Base-by-base conservation (phyloP, 2,888 invertebrate genomes). In the Patella depressa region DNA sequence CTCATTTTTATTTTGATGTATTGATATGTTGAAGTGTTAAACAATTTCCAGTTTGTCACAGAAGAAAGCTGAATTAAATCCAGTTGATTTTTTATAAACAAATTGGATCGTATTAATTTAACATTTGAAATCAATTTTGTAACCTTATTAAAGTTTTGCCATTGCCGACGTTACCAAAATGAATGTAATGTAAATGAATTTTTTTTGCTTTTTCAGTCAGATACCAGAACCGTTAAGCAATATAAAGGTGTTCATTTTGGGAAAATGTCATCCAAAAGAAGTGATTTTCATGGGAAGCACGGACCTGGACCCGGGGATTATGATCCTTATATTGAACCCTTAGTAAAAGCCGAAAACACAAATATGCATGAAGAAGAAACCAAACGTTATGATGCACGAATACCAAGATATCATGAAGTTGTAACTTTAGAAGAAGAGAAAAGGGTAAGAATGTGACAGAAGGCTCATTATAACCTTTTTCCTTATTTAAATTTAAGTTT, bases 241-340 rank as follows among this genome's bases (percentile, higher is more conserved):
- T 91, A 91, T 83, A 88, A 87, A 79, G 91, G 91, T 71, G 83
- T 88, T 53, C 90, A 90, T 81, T 91, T 90, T 81, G 89, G 91
- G 17, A 90, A 89, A 74, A 81, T 87, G 78, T 87, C 91, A 7
- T 86, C 89, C 14, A 86, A 88, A 78, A 78, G 90, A 57, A 82
- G 84, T 74, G 88, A 89, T 74, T 87, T 91, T 75, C 79, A 77
- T 17, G 89, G 89, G 12, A 86, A 85, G 70, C 76, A 83, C 2
- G 91, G 90, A 0, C 91, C 91, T 0, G 91, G 91, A 9, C 91
- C 91, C 0, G 91, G 91, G 4, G 89, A 90, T 74, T 91, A 91
- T 81, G 91, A 91, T 29, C 89, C 90, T 0, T 88, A 85, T 76
- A 72, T 76, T 7, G 85, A 88, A 14, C 45, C 82, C 2, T 78